phyloP scores from a whole-genome alignment of 2,113 vertebrate genomes.

The Andinoacara biseriatus region DNA sequence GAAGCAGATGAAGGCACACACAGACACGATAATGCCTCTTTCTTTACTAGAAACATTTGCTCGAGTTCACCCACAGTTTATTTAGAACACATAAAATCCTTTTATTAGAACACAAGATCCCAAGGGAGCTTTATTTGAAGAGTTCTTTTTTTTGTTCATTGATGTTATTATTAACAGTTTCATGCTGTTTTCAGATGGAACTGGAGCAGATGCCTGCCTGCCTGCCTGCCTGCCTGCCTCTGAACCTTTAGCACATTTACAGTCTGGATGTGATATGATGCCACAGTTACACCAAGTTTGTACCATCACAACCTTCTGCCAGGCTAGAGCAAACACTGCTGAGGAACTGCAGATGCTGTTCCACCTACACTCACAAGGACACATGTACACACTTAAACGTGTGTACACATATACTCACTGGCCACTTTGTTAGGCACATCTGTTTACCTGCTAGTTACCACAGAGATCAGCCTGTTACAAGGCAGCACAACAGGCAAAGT shows the following conservation, averaged over 20 bases:
- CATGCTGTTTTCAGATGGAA: slow-evolving; percentile 12
- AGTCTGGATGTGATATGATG: slow-evolving; percentile 35
- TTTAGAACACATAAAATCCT: neutral
- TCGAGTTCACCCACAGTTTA: slow-evolving; percentile 10
- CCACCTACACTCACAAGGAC: neutral
- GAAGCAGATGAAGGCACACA: neutral
- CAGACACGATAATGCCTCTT: neutral
- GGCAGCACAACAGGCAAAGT: neutral
- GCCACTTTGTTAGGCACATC: neutral
- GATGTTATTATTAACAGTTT: slow-evolving; percentile 36
- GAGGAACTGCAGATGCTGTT: slow-evolving; percentile 30
- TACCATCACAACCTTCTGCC: slow-evolving; percentile 23
- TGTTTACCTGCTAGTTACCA: neutral
- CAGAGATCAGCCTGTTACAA: neutral
- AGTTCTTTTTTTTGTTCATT: neutral
- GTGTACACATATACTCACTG: neutral
- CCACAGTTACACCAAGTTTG: slow-evolving; percentile 18
- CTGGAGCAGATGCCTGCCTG: slow-evolving; percentile 43
- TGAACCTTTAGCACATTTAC: slow-evolving; percentile 33
- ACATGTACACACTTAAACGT: slow-evolving; percentile 5
- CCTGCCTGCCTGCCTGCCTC: slow-evolving; percentile 23
- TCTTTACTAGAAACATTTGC: neutral
- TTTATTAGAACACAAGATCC: neutral
- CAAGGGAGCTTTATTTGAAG: neutral
- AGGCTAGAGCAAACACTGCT: slow-evolving; percentile 10